Conservation (phyloP, 2,797 vertebrate genomes). For the Myotis findleyi region DNA sequence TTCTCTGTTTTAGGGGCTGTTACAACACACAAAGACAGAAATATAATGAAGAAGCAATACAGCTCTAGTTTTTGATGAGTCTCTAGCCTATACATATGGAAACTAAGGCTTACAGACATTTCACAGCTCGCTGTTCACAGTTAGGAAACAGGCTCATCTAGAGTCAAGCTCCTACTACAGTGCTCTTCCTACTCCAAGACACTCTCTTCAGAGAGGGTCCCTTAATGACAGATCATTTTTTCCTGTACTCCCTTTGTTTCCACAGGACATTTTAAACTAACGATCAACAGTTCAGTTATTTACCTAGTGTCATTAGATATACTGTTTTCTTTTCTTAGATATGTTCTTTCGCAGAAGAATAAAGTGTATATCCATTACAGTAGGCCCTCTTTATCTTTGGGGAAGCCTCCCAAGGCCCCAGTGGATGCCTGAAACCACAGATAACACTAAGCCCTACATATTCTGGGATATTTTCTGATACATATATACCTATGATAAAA, state of each 20-base stretch:
- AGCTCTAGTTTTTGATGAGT: neutral
- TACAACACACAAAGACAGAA: neutral
- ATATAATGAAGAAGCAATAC: neutral
- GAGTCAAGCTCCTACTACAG: neutral
- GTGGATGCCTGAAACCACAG: neutral
- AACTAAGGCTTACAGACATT: neutral
- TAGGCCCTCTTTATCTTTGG: neutral
- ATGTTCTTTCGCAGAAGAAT: neutral
- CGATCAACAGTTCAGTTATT: neutral
- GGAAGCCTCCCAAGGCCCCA: too few relatives aligned
- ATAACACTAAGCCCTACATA: neutral
- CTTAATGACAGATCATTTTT: neutral
- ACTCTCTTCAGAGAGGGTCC: neutral
- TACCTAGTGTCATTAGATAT: neutral
- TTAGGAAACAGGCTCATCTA: neutral
- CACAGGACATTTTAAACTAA: neutral
- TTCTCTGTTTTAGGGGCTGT: conserved; percentile 5
- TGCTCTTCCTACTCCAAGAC: neutral
- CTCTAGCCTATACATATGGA: neutral
- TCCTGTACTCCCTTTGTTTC: neutral
- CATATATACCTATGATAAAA: neutral
- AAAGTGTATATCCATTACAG: neutral
- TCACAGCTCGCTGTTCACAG: neutral
- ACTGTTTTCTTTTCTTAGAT: neutral
- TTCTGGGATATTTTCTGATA: too few relatives aligned